Percentiles rank a stretch among this genome's conserved stretches.
Evolutionary conservation across 2,113 vertebrate genomes (phyloP).

Genomic region (Trichechus manatus): DNA sequence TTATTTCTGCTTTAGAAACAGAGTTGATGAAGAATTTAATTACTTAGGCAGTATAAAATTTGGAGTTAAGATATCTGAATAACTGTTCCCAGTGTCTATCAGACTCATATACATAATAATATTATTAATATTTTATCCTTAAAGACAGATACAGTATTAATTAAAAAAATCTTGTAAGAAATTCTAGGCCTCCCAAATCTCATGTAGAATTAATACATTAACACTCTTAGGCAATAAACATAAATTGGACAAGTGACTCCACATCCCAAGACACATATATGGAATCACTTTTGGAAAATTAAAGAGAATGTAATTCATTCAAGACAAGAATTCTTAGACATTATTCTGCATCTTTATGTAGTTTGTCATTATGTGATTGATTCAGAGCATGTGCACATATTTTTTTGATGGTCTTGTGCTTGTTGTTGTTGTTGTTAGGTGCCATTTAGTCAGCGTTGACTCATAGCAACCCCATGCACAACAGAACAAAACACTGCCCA

Average conservation of each 20-base stretch:
- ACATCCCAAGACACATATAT: slow-evolving; percentile 20
- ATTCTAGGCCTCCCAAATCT: slow-evolving; percentile 26
- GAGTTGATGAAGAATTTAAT: not conserved
- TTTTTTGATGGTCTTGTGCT: not conserved
- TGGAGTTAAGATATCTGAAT: not conserved
- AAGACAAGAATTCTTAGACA: slow-evolving; percentile 57
- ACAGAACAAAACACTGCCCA: not conserved
- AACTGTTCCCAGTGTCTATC: not conserved
- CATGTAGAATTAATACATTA: not conserved
- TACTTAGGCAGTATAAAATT: not conserved
- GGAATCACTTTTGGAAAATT: slow-evolving; percentile 67
- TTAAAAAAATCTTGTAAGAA: slow-evolving; percentile 60
- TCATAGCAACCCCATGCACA: not conserved
- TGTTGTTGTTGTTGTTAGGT: not conserved
- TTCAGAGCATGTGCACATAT: not conserved
- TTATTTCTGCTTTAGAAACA: slow-evolving; percentile 15
- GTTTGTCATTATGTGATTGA: slow-evolving; percentile 24
- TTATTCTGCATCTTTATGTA: slow-evolving; percentile 40
- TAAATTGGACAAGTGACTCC: slow-evolving; percentile 39
- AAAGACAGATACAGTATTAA: slow-evolving; percentile 69
- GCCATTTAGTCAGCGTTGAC: not conserved
- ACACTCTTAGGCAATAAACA: slow-evolving; percentile 51
- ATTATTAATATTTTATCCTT: slow-evolving; percentile 64
- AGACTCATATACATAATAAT: not conserved
- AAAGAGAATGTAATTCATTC: slow-evolving; percentile 46